Evolutionary conservation across 2,888 invertebrate species (phyloP).

Genomic region (Meloe dianella): DNA sequence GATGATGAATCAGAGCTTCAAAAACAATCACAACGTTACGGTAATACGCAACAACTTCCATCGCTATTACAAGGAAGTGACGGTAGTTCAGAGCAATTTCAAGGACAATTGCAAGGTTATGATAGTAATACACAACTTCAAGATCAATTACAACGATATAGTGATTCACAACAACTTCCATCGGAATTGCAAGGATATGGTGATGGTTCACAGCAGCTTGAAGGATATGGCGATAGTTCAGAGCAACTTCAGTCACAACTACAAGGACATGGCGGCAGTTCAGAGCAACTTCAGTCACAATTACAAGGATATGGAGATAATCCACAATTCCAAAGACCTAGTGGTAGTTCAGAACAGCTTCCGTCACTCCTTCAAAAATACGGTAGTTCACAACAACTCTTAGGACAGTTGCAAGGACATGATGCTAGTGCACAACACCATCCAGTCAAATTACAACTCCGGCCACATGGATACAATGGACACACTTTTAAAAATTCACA

Average conservation of each 20-base stretch:
- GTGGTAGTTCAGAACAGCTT: background rate
- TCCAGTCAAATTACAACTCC: no score
- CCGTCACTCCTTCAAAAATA: background rate
- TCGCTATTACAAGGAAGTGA: no score
- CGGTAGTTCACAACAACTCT: background rate
- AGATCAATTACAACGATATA: no score
- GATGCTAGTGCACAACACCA: background rate
- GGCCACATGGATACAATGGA: background rate
- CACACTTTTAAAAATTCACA: background rate
- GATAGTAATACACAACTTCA: no score
- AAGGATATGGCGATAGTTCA: background rate
- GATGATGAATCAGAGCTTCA: background rate
- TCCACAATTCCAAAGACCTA: background rate
- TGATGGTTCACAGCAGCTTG: no score
- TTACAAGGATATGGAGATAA: background rate
- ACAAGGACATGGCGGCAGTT: background rate
- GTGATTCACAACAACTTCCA: no score
- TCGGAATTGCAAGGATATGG: no score
- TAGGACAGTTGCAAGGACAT: background rate
- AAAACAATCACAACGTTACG: background rate
- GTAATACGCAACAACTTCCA: background rate
- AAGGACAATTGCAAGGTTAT: no score
- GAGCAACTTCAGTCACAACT: background rate
- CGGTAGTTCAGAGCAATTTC: no score
- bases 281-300: background rate